Base-by-base conservation (phyloP, 2,113 vertebrate species). In the Sterrhoptilus dennistouni region DNA sequence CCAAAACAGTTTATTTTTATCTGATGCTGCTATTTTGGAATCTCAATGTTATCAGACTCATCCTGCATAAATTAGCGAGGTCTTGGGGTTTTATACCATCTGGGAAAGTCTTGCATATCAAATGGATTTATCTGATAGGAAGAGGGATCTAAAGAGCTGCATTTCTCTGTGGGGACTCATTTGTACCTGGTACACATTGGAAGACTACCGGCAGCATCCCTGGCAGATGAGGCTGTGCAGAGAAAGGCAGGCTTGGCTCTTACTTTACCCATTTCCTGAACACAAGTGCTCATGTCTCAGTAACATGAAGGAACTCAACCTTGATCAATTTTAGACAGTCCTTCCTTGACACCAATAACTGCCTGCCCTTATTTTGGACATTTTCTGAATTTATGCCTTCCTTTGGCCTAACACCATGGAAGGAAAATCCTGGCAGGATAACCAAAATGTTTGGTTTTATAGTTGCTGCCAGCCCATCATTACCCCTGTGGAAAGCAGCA, bases 1-100 rank as follows among this genome's bases (percentile, higher is more conserved):
- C 74, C n/a, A 96, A 90, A 95, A 87, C 45, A 4, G 0, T 81
- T 93, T 82, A 47, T 94, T 96, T 96, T 97, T 97, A 95, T 91
- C 83, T 92, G 82, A 91, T 92, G 80, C 49, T 79, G 47, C 61
- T 83, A 59, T 90, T 90, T 54, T 54, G 76, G 80, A 36, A 83
- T 72, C 63, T 74, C 59, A 50, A 22, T 38, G 52, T 87, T 93
- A 95, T 89, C 64, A 85, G 68, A 66, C 25, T 64, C 78, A 82
- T 81, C 27, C 61, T 89, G 89, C 82, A 86, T 88, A 89, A 80
- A 52, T 93, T 59, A 75, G 50, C 12, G 64, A 66, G 86, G 68
- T 95, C 71, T 59, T 74, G 59, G 68, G 28, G 27, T 85, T 96
- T 93, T 93, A n/a, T 27, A 77, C 49, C 54, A 90, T 70, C 61